Evolutionary conservation across 1,140 invertebrate genomes (phyloP), one percentile per base, ranked within the genome.

Genomic region (Gonatopus flavifemur): DNA sequence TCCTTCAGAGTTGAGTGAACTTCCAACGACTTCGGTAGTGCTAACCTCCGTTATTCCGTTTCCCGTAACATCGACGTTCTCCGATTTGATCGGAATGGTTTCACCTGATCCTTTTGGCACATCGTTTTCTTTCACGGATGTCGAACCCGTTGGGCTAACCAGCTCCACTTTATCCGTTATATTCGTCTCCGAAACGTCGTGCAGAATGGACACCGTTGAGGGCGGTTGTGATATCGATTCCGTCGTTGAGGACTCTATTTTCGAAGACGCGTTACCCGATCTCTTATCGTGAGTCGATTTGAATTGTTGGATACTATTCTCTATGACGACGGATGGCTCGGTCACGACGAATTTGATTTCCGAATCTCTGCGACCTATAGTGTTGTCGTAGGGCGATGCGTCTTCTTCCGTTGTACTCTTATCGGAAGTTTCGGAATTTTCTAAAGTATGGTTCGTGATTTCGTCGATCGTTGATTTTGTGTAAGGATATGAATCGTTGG

Each of bases 231-330:
- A 33, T 9, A 33, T 5, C 3, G 13, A 33, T n/a, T 36, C 9
- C 3, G 51, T 40, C 1, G 45, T 22, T 0, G 24, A 30, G 2
- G 10, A 47, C 10, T 44, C 38, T 6, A 49, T 37, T 2, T 42
- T 61, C 1, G 38, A 41, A 22, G 28, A 31, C 1, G 55, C 49
- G 18, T 56, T 54, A 21, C 24, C 18, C 8, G 9, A 2, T 15
- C 45, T 56, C 4, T 49, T 52, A 12, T 43, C 31, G n/a, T 49
- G 22, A 0, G 18, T n/a, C 21, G 50, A 8, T 3, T 39, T 74
- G 0, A 66, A 47, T 30, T 67, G 68, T 3, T 67, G 59, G 2
- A 64, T 66, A 21, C 57, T 70, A 15, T 76, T 74, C 12, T 74
- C 70, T 19, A 66, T 53, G 3, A 67, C 55, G 6, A 62, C 60